Evolutionary conservation across 2,113 vertebrate species (phyloP), one percentile per base, ranked within the genome.

Genomic region (Urocitellus parryii): DNA sequence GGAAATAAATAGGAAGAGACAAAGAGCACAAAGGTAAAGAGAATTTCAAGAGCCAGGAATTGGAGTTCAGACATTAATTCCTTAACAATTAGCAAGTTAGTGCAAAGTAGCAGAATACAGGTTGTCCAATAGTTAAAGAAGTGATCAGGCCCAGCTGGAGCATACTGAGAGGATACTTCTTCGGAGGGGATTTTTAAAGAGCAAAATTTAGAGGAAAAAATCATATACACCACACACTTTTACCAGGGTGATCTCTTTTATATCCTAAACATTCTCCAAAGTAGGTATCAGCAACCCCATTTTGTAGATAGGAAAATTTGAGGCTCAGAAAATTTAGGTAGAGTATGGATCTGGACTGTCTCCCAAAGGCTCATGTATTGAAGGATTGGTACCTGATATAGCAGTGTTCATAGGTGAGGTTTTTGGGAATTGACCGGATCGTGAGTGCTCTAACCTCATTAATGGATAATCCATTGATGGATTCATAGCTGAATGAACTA

Each of bases 51-150:
- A 90, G 42, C 56, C 80, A 97, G 74, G 37, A 58, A 56, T 53
- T 91, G 20, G 87, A 74, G 42, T 88, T 61, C 63, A 95, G 95
- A 88, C 83, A 95, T 76, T 65, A 89, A 88, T 86, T 84, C 48
- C 85, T 34, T 77, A 90, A 70, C 27, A 92, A 85, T 34, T 83
- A 83, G 78, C 76, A 90, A 95, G 67, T 76, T 70, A 94, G 58
- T 94, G 63, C 70, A 84, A 94, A 87, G 48, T 58, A 93, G 93
- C 11, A 90, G 65, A 80, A 92, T 78, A 87, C 51, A 84, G 65
- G 84, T 77, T 78, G 51, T 42, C 56, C 16, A 5, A 4, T 39
- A 88, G 84, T 65, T 72, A 76, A 86, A 94, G 80, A 89, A 42
- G 22, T 83, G 48, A 27, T 76, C 73, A 80, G 42, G 61, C 67